Percentiles rank a stretch among this genome's conserved stretches.
These are phyloP conservation scores for Rhinoptilus africanus DNA, from an alignment of 2,113 vertebrate species.

Conservation along the genomic window DNA sequence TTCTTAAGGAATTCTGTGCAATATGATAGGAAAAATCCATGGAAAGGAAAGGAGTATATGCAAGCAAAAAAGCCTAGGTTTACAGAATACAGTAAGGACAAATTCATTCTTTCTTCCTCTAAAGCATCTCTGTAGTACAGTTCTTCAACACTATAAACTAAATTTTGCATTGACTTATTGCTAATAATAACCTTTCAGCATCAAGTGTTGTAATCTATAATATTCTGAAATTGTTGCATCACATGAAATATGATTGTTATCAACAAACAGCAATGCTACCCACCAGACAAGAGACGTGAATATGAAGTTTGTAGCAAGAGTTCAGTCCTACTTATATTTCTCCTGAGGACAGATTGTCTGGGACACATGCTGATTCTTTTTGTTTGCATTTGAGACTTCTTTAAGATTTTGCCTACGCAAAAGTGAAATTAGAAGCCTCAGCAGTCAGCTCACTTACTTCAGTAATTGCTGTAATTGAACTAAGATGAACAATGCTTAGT, in stretches of 20 bases:
- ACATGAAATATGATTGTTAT: background rate
- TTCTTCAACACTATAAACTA: background rate
- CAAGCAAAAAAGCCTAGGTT: background rate
- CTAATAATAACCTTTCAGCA: background rate
- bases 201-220: background rate
- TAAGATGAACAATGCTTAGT: background rate
- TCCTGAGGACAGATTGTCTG: background rate
- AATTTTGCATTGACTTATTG: background rate
- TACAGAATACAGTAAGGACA: background rate
- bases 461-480: background rate
- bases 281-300: background rate
- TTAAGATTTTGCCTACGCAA: background rate
- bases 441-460: background rate
- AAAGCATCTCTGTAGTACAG: background rate
- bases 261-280: background rate
- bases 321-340: background rate
- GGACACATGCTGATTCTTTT: background rate
- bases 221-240: background rate
- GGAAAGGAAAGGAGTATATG: background rate
- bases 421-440: background rate
- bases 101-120: background rate
- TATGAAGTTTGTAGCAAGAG: background rate
- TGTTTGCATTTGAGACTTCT: background rate
- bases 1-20: background rate
- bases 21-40: background rate